These are phyloP conservation scores for Myotis brandtii DNA, from an alignment of 2,113 vertebrate species.

Conservation along the genomic window DNA sequence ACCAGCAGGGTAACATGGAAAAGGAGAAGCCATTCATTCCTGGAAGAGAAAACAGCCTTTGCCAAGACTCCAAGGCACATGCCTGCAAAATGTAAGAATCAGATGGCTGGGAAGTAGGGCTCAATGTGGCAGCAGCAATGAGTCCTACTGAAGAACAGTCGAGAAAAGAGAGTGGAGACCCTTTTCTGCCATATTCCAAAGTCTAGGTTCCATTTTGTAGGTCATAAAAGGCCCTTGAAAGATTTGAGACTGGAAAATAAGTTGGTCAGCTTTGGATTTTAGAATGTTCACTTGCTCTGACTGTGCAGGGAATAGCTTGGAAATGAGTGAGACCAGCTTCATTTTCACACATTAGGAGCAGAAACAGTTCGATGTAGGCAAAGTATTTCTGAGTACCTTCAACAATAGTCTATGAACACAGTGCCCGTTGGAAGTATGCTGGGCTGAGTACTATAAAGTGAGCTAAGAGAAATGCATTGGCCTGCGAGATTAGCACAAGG, in stretches of 20 bases:
- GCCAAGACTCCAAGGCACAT: background rate
- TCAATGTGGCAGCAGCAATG: no score
- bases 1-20: background rate
- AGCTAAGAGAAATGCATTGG: background rate
- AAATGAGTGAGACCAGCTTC: background rate
- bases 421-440: background rate
- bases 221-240: background rate
- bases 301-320: background rate
- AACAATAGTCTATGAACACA: background rate
- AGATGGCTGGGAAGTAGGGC: background rate
- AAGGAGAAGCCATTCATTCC: background rate
- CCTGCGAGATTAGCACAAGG: background rate
- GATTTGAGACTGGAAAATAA: background rate
- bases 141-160: background rate
- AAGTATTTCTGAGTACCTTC: background rate
- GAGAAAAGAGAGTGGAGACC: background rate
- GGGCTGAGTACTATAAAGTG: background rate
- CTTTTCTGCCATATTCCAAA: background rate
- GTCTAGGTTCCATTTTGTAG: background rate
- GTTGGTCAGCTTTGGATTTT: background rate
- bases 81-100: background rate
- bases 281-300: background rate
- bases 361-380: background rate
- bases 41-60: background rate
- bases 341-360: conserved; percentile 20